These are phyloP conservation scores for Chaetodon auriga DNA, from an alignment of 2,113 vertebrate species.

Conservation along the genomic window DNA sequence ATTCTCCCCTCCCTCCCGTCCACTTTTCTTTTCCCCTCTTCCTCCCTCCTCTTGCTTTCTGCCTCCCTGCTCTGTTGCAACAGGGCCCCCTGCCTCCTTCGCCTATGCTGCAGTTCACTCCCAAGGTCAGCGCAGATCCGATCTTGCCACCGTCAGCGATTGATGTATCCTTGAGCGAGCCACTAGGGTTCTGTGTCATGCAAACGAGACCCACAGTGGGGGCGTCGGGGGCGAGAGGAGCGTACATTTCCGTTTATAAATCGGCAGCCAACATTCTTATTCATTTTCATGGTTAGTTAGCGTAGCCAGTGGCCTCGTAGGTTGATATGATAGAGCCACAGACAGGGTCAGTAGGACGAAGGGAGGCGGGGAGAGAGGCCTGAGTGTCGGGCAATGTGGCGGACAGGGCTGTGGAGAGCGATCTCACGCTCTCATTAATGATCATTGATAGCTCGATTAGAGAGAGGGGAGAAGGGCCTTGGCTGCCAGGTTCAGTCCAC, in stretches of 20 bases:
- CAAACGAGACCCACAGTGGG: constrained; percentile 48
- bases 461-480: constrained; percentile 40
- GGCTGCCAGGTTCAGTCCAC: constrained; percentile 50
- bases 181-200: constrained; percentile 58
- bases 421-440: constrained; percentile 72
- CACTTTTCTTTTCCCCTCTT: constrained; percentile 34
- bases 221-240: not conserved
- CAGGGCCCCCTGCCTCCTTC: constrained; percentile 49
- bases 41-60: constrained; percentile 21
- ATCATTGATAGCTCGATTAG: constrained; percentile 74
- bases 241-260: constrained; percentile 43
- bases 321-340: constrained; percentile 23
- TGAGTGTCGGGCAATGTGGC: constrained; percentile 39
- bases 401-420: constrained; percentile 47
- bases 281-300: constrained; percentile 57
- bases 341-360: constrained; percentile 43
- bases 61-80: constrained; percentile 51
- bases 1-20: constrained; percentile 25
- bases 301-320: constrained; percentile 32
- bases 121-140: constrained; percentile 89
- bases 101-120: constrained; percentile 71
- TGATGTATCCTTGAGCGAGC: constrained; percentile 80
- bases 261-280: constrained; percentile 37
- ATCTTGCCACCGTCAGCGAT: constrained; percentile 88
- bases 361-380: constrained; percentile 33